Conservation (phyloP, 2,113 vertebrate species). For the Salvelinus alpinus region DNA sequence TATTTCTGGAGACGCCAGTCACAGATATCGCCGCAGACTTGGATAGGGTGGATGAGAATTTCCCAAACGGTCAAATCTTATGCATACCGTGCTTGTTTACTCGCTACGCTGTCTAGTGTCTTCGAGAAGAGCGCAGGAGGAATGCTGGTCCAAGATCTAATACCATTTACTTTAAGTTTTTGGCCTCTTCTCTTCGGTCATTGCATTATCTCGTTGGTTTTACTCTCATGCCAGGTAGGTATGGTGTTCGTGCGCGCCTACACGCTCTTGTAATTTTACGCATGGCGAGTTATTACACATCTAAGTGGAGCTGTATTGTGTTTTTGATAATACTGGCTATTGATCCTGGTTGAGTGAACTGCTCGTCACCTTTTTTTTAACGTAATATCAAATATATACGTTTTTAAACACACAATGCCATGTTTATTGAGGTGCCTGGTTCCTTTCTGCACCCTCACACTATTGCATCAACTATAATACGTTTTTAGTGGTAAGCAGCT, state of each 20-base stretch:
- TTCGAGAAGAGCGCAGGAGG: constrained; percentile 71
- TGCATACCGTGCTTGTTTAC: constrained; percentile 63
- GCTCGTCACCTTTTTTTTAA: too few species aligned
- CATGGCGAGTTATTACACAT: constrained; percentile 40
- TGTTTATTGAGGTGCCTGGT: too few species aligned
- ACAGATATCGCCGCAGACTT: constrained; percentile 62
- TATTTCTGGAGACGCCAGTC: constrained; percentile 66
- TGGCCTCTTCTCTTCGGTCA: constrained; percentile 76
- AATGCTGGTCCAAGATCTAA: constrained; percentile 75
- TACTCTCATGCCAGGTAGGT: constrained; percentile 76
- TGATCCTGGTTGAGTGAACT: background rate
- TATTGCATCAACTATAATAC: too few species aligned
- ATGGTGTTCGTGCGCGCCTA: constrained; percentile 33
- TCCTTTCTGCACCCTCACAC: too few species aligned
- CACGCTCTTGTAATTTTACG: constrained; percentile 40
- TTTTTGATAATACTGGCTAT: constrained; percentile 4
- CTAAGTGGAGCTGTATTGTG: constrained; percentile 38
- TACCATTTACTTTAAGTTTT: constrained; percentile 74
- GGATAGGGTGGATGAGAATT: constrained; percentile 71
- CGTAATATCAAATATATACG: too few species aligned
- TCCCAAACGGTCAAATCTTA: constrained; percentile 66
- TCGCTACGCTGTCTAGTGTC: constrained; percentile 67
- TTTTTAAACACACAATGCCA: too few species aligned
- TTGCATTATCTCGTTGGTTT: constrained; percentile 72
- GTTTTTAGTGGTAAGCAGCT: too few species aligned